Conservation (phyloP, 2,113 vertebrate genomes). For the Chlamydotis undulata region DNA sequence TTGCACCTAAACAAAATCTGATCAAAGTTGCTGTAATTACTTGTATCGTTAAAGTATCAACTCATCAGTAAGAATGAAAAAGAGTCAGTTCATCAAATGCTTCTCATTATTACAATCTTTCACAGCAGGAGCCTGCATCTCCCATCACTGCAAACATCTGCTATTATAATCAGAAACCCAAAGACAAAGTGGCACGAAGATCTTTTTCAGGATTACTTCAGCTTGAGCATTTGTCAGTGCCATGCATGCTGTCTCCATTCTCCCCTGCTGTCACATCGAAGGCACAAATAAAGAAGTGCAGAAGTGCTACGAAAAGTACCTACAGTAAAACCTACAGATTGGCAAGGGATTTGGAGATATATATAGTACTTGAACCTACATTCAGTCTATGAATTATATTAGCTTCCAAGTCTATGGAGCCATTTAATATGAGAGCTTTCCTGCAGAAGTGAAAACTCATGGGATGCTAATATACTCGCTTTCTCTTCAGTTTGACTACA, state of each 20-base stretch:
- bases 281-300: background rate
- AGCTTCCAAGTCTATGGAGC: background rate
- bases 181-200: background rate
- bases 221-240: background rate
- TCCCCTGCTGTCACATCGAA: background rate
- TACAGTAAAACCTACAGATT: background rate
- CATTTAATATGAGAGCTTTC: background rate
- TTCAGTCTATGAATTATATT: background rate
- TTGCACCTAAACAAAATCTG: constrained; percentile 48
- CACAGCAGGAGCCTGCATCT: constrained; percentile 33
- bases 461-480: background rate
- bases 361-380: background rate
- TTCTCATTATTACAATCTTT: constrained; percentile 38
- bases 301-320: background rate
- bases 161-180: constrained; percentile 26
- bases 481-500: background rate
- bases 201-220: constrained; percentile 26
- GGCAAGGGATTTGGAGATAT: background rate
- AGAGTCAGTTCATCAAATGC: constrained; percentile 30
- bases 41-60: constrained; percentile 45
- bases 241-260: background rate
- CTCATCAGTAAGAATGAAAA: constrained; percentile 49
- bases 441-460: background rate
- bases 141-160: constrained; percentile 39
- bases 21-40: constrained; percentile 38